These are phyloP conservation scores for Pandemis heparana DNA, from an alignment of 2,888 invertebrate genomes.

Conservation along the genomic window DNA sequence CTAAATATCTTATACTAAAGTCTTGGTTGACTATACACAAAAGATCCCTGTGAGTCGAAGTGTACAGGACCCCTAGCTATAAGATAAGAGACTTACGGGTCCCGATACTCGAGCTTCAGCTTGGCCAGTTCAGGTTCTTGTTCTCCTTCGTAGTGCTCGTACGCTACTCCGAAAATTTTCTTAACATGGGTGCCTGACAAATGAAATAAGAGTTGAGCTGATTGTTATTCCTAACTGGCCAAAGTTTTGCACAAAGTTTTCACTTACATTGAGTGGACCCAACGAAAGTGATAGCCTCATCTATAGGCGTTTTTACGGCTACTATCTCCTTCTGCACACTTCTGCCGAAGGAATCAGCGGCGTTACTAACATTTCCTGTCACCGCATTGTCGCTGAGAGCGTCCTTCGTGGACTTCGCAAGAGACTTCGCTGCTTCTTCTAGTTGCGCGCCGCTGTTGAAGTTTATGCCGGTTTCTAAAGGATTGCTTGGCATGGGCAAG, in stretches of 20 bases:
- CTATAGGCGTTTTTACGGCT: conserved; percentile 61
- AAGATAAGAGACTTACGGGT: conserved; percentile 52
- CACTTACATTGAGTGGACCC: conserved; percentile 64
- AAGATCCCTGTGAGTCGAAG: too few relatives aligned
- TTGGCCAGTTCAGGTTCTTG: conserved; percentile 59
- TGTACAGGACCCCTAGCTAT: too few relatives aligned
- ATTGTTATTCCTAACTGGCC: too few relatives aligned
- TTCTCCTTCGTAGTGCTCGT: conserved; percentile 58
- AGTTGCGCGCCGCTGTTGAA: background rate
- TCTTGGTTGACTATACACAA: too few relatives aligned
- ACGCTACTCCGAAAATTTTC: conserved; percentile 60
- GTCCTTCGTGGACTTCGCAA: background rate
- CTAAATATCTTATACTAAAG: too few relatives aligned
- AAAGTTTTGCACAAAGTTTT: too few relatives aligned
- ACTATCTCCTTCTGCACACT: conserved; percentile 53
- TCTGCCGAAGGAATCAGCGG: conserved; percentile 36
- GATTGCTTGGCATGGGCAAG: background rate
- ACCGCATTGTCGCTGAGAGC: conserved; percentile 12
- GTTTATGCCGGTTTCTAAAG: conserved; percentile 1
- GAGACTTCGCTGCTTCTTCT: background rate
- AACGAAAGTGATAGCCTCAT: conserved; percentile 53
- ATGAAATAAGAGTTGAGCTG: background rate
- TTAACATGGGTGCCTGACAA: conserved; percentile 61
- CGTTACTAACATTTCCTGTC: conserved; percentile 7
- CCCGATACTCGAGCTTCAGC: conserved; percentile 57